Conservation (phyloP, 2,113 vertebrate species). For the Gallinago media region DNA sequence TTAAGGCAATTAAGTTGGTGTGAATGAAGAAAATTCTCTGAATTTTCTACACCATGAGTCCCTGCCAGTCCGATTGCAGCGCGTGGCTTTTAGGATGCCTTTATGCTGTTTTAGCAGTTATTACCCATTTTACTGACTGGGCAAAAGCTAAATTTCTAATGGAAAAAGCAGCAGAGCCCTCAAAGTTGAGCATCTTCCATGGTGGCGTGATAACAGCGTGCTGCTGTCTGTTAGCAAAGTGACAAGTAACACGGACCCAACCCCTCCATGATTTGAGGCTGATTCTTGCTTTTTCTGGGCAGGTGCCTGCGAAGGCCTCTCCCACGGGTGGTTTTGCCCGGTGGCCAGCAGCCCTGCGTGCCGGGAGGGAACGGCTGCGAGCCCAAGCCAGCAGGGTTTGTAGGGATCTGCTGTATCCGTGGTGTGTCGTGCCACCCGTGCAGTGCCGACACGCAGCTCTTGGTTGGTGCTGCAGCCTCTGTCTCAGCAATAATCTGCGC, state of each 20-base stretch:
- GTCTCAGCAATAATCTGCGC: rapidly evolving
- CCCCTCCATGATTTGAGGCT: rapidly evolving
- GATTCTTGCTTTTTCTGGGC: background rate
- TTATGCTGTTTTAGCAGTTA: background rate
- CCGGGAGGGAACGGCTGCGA: rapidly evolving
- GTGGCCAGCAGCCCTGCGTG: background rate
- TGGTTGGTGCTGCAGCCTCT: background rate
- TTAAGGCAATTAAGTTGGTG: background rate
- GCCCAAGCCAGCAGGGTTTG: background rate
- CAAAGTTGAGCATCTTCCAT: rapidly evolving
- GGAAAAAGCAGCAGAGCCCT: background rate
- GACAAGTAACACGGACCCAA: rapidly evolving
- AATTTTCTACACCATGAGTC: background rate
- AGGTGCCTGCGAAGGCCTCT: background rate
- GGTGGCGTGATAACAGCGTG: rapidly evolving
- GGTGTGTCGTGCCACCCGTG: rapidly evolving
- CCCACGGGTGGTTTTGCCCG: rapidly evolving
- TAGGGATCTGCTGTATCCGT: background rate
- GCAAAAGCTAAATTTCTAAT: rapidly evolving
- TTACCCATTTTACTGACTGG: rapidly evolving
- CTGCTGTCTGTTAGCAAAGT: background rate
- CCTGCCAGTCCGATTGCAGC: rapidly evolving
- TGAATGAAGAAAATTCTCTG: background rate
- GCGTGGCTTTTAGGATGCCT: rapidly evolving
- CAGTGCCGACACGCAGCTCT: background rate